Conservation (phyloP, 2,888 invertebrate genomes). For the Diadegma fenestrale region DNA sequence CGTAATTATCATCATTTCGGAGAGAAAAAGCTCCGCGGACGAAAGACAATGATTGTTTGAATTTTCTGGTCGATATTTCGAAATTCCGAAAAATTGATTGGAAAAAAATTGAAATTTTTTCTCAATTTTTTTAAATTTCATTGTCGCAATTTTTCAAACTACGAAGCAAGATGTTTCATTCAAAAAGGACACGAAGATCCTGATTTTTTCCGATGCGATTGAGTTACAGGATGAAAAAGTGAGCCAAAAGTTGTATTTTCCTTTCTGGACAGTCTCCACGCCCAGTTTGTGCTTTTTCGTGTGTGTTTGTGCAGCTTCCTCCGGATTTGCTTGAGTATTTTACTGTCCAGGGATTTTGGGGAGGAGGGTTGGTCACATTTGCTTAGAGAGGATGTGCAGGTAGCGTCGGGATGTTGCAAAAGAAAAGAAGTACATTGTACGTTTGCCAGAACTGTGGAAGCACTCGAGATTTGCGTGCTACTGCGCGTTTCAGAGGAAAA, state of each 20-base stretch:
- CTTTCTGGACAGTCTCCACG: conserved; percentile 20
- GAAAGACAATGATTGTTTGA: too few relatives aligned
- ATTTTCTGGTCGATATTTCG: too few relatives aligned
- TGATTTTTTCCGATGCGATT: neutral
- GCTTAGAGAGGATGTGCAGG: conserved; percentile 25
- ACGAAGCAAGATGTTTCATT: too few relatives aligned
- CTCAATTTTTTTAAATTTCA: too few relatives aligned
- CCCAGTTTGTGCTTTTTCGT: neutral
- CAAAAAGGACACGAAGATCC: too few relatives aligned
- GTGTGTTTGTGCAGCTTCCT: neutral
- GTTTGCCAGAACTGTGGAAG: conserved; percentile 15
- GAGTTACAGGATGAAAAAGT: conserved; percentile 21
- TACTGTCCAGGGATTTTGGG: conserved; percentile 38
- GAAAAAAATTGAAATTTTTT: too few relatives aligned
- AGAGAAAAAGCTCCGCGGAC: too few relatives aligned
- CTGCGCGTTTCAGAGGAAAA: conserved; percentile 2
- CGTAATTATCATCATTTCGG: too few relatives aligned
- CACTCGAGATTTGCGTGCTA: conserved; percentile 17
- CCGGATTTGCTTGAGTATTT: conserved; percentile 24
- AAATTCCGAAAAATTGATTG: too few relatives aligned
- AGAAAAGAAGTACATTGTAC: conserved; percentile 25
- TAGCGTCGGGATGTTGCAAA: conserved; percentile 39
- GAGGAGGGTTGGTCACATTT: conserved; percentile 28
- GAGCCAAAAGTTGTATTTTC: conserved; percentile 37
- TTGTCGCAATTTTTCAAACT: too few relatives aligned